Percentiles rank a stretch among this genome's conserved stretches.
Evolutionary conservation across 2,888 invertebrate species (phyloP).

Genomic region (Hypsopygia costalis): DNA sequence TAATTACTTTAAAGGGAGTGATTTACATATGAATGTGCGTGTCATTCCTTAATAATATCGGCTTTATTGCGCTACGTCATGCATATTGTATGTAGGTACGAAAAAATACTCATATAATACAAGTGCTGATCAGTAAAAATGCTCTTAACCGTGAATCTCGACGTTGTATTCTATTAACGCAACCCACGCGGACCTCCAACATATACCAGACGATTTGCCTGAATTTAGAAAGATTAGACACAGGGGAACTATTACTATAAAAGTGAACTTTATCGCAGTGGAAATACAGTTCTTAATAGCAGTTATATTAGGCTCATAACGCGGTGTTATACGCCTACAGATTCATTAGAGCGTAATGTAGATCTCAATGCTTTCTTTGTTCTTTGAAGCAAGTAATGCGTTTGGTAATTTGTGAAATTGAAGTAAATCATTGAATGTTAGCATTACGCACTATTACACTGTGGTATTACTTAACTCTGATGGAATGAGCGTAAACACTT

Average conservation of each 20-base stretch:
- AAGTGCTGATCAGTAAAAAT: neutral
- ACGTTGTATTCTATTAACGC: neutral
- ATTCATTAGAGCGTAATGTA: slow-evolving; percentile 4
- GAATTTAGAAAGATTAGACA: slow-evolving; percentile 5
- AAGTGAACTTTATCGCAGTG: neutral
- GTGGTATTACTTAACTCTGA: no score
- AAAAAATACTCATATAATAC: neutral
- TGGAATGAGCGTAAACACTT: no score
- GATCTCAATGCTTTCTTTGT: neutral
- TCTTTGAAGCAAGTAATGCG: neutral
- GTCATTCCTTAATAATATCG: no score
- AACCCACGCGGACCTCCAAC: neutral
- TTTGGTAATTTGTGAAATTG: no score
- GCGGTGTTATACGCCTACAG: neutral
- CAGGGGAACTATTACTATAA: neutral
- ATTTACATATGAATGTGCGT: no score
- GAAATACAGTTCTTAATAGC: neutral
- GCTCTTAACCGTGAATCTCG: neutral
- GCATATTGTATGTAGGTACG: no score
- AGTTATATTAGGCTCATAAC: neutral
- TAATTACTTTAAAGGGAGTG: no score
- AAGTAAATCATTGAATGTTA: no score
- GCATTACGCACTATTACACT: no score
- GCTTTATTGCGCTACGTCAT: no score
- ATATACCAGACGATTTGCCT: slow-evolving; percentile 5